phyloP scores from a whole-genome alignment of 2,113 vertebrate species.

The Dromiciops gliroides region DNA sequence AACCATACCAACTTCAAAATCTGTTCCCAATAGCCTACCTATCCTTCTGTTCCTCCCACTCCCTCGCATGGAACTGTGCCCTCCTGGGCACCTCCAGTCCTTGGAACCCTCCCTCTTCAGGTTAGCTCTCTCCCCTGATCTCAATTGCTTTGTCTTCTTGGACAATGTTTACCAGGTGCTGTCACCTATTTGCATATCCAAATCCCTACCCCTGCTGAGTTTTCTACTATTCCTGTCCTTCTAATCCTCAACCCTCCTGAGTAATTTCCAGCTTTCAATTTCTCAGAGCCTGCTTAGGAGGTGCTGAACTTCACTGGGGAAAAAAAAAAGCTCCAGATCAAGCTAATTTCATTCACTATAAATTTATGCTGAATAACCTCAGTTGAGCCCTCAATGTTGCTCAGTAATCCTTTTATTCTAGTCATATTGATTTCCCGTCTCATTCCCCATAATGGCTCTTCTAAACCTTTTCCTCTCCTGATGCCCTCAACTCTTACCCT shows the following conservation, averaged over 20 bases:
- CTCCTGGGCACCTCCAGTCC: neutral
- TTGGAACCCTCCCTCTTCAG: neutral
- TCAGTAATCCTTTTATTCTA: neutral
- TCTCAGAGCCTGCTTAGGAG: neutral
- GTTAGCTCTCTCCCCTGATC: neutral
- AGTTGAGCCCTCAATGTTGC: neutral
- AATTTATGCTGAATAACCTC: neutral
- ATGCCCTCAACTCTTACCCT: neutral
- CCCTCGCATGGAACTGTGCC: neutral
- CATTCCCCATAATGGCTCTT: neutral
- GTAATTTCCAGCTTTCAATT: neutral
- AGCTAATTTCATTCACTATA: neutral
- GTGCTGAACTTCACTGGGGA: neutral
- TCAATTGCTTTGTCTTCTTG: neutral
- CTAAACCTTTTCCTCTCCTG: neutral
- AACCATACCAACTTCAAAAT: neutral
- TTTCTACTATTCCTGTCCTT: neutral
- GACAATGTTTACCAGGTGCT: neutral
- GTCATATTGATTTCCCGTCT: neutral
- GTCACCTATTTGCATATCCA: neutral
- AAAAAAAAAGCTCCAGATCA: neutral
- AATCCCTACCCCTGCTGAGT: neutral
- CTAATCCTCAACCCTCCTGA: neutral
- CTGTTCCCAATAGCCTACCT: neutral
- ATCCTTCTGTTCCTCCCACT: neutral